Conservation (phyloP, 2,797 vertebrate genomes). For the Poecilia wingei region DNA sequence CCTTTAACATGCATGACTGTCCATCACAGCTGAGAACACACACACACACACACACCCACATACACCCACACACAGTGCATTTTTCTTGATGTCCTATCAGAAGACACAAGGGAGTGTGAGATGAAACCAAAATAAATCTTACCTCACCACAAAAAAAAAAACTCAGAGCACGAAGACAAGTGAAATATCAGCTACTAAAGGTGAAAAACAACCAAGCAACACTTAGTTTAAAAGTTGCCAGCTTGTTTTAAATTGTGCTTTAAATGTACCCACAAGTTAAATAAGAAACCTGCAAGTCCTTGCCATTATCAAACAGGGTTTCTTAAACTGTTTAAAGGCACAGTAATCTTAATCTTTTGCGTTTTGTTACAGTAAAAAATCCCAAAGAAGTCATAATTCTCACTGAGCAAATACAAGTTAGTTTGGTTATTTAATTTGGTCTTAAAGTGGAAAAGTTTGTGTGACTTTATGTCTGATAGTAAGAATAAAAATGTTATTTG, state of each 20-base stretch:
- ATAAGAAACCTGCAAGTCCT: background rate
- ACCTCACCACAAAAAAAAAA: conserved; percentile 24
- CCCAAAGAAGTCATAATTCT: background rate
- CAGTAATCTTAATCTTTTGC: background rate
- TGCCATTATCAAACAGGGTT: background rate
- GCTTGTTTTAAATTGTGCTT: no score
- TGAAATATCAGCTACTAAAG: background rate
- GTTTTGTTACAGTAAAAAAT: background rate
- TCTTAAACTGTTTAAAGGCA: background rate
- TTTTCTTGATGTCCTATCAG: background rate
- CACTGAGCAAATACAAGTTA: background rate
- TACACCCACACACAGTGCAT: background rate
- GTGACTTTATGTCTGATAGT: background rate
- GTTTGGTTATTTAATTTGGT: background rate
- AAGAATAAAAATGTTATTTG: background rate
- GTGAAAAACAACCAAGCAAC: background rate
- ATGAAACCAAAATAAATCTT: conserved; percentile 23
- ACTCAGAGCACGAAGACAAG: background rate
- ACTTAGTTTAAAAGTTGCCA: no score
- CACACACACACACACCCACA: background rate
- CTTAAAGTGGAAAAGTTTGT: background rate
- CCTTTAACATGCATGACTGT: conserved; percentile 27
- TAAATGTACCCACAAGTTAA: background rate
- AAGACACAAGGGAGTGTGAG: conserved; percentile 17
- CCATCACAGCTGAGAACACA: conserved; percentile 6